Base-by-base conservation (phyloP, 2,113 vertebrate genomes). In the Mionectes macconnelli region DNA sequence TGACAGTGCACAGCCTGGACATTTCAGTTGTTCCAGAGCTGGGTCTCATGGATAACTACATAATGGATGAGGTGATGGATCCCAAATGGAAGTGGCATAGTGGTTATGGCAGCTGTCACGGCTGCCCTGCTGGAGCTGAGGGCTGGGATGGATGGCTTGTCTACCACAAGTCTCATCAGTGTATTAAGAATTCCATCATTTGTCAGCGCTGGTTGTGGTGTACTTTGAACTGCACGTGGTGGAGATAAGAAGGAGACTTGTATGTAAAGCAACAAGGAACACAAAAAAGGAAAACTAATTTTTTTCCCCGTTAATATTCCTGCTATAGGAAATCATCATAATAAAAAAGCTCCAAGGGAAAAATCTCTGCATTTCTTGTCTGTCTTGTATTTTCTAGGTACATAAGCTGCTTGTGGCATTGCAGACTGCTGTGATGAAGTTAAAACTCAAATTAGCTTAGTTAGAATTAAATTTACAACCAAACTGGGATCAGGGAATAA, bases 401-500 rank as follows among this genome's bases (percentile, higher is more conserved):
- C 17, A 7, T 53, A 84, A 59, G 15, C 12, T 69, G 60, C 50
- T 77, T 87, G 77, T 80, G 68, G 80, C 55, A 44, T 55, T 89
- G 49, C 37, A 81, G 72, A 53, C 19, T 76, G 33, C 75, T 85
- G 55, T 47, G 40, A 42, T 69, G 30, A 82, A 89, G n/a, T 57
- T 83, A 79, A 83, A 91, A 62, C 55, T 50, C 66, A 42, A 91
- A 76, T 45, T 76, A 55, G 6, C 11, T 82, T 73, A 79, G 47
- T 78, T 89, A 89, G 50, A 91, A 91, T 75, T 76, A 88, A 90
- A 93, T 82, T 55, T 85, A 33, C n/a, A 73, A 10, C n/a, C 49
- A 40, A 55, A 49, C 52, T 45, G 50, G 27, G 35, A 49, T 80
- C 42, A 28, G 72, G 28, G 24, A 63, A 63, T 86, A 86, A 91